Percentiles rank a stretch among this genome's conserved stretches.
Evolutionary conservation across 1,140 invertebrate genomes (phyloP).

Genomic region (Manduca sexta): DNA sequence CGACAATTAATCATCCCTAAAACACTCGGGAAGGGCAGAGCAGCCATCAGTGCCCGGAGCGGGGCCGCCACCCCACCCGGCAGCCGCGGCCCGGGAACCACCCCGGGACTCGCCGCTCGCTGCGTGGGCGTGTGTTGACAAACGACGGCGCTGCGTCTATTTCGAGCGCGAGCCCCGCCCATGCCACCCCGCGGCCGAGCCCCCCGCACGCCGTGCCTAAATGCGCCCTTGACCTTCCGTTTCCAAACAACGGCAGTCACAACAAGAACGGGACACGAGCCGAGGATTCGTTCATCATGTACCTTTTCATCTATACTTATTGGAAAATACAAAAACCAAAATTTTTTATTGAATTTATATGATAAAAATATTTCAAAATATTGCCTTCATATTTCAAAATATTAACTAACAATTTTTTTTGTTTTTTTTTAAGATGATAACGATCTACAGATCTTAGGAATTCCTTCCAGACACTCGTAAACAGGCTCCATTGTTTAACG

Average conservation of each 20-base stretch:
- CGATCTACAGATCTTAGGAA: no score
- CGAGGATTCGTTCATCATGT: conserved; percentile 42
- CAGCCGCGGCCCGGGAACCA: conserved; percentile 13
- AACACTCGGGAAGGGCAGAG: conserved; percentile 1
- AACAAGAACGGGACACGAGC: conserved; percentile 42
- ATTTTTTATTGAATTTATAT: no score
- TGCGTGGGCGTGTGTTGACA: conserved; percentile 66
- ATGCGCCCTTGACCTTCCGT: conserved; percentile 60
- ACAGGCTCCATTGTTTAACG: no score
- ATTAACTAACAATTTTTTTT: no score
- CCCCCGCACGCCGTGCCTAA: conserved; percentile 25
- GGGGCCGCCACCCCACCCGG: conserved; percentile 3
- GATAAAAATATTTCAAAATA: no score
- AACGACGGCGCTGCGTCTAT: conserved; percentile 56
- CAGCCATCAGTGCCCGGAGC: no score
- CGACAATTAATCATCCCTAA: neutral
- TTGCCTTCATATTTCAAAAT: no score
- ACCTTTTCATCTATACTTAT: no score
- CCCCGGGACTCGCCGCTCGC: no score
- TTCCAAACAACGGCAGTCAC: conserved; percentile 67
- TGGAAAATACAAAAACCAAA: no score
- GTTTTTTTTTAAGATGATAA: no score
- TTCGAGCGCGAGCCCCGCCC: conserved; percentile 51
- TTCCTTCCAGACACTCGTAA: no score
- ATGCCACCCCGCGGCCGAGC: conserved; percentile 17